Evolutionary conservation across 2,888 invertebrate genomes (phyloP).

Genomic region (Orthosia cruda): DNA sequence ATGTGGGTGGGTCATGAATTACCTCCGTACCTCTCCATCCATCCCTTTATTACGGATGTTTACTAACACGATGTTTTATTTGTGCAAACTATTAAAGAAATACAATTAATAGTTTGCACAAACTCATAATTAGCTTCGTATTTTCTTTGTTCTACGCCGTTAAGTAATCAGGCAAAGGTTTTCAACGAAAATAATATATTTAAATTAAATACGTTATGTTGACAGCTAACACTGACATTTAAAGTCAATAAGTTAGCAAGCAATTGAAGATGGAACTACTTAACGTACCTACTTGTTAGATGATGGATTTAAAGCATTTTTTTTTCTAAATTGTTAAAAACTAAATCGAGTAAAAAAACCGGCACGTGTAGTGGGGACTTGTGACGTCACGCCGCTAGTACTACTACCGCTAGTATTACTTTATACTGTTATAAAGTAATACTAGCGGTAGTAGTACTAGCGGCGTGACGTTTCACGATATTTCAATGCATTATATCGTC

Average conservation of each 20-base stretch:
- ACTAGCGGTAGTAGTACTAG: no score
- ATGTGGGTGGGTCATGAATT: no score
- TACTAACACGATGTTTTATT: no score
- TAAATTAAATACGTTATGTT: slow-evolving; percentile 53
- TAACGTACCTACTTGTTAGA: slow-evolving; percentile 26
- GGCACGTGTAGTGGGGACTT: background rate
- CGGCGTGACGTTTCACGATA: no score
- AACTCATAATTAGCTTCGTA: slow-evolving; percentile 28
- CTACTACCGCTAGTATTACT: no score
- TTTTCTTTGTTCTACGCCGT: slow-evolving; percentile 36
- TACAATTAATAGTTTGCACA: slow-evolving; percentile 10
- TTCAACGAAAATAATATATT: slow-evolving; percentile 49
- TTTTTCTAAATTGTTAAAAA: background rate
- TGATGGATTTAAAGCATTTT: slow-evolving; percentile 35
- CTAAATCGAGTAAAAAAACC: background rate
- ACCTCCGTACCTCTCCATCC: no score
- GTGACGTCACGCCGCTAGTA: no score
- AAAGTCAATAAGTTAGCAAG: slow-evolving; percentile 50
- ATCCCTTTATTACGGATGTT: no score
- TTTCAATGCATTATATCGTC: no score
- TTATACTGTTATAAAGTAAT: no score
- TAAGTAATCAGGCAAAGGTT: slow-evolving; percentile 33
- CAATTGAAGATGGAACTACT: slow-evolving; percentile 53
- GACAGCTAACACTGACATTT: slow-evolving; percentile 61
- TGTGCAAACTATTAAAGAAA: no score